Evolutionary conservation across 2,113 vertebrate genomes (phyloP).

Genomic region (Macrotus californicus): DNA sequence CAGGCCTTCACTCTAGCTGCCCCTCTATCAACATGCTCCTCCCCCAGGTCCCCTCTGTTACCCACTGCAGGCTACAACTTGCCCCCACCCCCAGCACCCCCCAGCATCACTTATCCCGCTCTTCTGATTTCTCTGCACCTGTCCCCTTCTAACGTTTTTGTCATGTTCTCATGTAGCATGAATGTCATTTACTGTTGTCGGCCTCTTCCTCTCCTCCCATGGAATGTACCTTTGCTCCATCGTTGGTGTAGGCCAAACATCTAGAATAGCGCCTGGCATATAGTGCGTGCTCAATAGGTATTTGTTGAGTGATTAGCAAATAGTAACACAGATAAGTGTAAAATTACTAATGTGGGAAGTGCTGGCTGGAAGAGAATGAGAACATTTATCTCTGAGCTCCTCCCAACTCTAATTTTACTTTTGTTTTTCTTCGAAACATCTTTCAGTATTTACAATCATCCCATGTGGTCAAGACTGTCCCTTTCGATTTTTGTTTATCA

Average conservation of each 20-base stretch:
- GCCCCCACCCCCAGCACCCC: not conserved
- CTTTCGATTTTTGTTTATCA: not conserved
- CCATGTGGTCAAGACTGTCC: not conserved
- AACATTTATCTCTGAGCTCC: not conserved
- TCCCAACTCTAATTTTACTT: constrained; percentile 19
- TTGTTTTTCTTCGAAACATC: constrained; percentile 18
- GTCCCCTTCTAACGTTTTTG: not conserved
- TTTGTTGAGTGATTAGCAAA: constrained; percentile 20
- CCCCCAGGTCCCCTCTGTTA: not conserved
- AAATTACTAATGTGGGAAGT: not conserved
- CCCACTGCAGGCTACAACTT: not conserved
- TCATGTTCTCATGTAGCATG: not conserved
- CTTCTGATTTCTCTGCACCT: not conserved
- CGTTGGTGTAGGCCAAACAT: not conserved
- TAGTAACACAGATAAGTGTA: not conserved
- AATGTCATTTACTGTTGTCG: not conserved
- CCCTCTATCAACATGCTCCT: not conserved
- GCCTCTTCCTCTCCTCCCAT: not conserved
- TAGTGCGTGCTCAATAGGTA: not conserved
- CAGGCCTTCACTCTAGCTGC: not conserved
- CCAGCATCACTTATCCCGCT: not conserved
- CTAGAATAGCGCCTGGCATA: not conserved
- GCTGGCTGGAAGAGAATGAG: not conserved
- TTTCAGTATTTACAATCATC: not conserved
- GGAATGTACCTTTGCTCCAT: not conserved